Conservation (phyloP, 2,113 vertebrate genomes). For the Sorex araneus region DNA sequence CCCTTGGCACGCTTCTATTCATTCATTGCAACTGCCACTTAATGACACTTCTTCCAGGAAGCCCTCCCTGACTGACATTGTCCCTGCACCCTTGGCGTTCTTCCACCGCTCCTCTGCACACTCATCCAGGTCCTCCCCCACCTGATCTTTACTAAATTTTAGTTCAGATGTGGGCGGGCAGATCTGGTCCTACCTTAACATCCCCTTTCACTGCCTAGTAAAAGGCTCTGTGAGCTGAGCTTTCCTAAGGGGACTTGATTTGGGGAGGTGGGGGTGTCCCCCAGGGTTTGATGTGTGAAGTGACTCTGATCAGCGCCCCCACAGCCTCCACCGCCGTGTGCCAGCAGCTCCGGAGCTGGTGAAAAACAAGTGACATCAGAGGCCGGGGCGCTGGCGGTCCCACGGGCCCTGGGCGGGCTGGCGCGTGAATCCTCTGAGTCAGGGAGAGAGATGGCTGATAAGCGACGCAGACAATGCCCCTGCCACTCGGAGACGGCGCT, state of each 20-base stretch:
- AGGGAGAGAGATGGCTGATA: conserved; percentile 74
- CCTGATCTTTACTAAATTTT: background rate
- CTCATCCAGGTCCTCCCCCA: background rate
- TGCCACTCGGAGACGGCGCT: conserved; percentile 71
- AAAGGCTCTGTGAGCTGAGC: background rate
- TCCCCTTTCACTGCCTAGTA: background rate
- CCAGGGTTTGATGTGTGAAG: background rate
- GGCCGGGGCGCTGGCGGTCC: background rate
- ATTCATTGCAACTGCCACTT: background rate
- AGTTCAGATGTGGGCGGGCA: background rate
- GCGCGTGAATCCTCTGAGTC: conserved; percentile 63
- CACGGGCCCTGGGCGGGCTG: conserved; percentile 17
- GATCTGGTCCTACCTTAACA: background rate
- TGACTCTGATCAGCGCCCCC: too few species aligned
- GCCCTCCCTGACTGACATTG: background rate
- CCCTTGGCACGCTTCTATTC: background rate
- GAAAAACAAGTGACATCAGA: conserved; percentile 69
- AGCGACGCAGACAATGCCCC: conserved; percentile 74
- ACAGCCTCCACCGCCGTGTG: background rate
- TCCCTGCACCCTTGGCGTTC: background rate
- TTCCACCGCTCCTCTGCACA: too few species aligned
- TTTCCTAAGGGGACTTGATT: background rate
- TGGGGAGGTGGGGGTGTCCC: background rate
- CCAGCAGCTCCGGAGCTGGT: background rate
- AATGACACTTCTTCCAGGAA: background rate